Percentiles rank a stretch among this genome's conserved stretches.
These are phyloP conservation scores for Calcarius lapponicus DNA, from an alignment of 2,797 vertebrate genomes.

Conservation along the genomic window DNA sequence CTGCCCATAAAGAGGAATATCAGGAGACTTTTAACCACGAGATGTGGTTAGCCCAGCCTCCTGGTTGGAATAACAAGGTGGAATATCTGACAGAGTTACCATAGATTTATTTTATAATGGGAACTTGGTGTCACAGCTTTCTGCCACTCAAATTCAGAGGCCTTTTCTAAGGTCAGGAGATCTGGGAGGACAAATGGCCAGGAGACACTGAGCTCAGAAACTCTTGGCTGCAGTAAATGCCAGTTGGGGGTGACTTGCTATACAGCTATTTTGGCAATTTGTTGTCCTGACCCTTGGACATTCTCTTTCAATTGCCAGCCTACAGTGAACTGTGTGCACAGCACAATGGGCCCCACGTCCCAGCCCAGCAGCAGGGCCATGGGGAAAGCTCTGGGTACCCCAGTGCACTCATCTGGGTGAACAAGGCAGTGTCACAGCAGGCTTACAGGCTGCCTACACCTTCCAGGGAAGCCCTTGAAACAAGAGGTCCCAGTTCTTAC, in stretches of 20 bases:
- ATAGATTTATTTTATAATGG: background rate
- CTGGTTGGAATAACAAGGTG: background rate
- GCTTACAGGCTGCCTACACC: background rate
- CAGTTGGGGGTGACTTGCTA: background rate
- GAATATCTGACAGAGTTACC: background rate
- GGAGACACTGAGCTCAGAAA: background rate
- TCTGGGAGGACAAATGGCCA: constrained; percentile 1
- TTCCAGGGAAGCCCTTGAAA: background rate
- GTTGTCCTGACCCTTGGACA: background rate
- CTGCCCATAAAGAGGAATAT: background rate
- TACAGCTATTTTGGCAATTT: constrained; percentile 17
- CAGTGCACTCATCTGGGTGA: background rate
- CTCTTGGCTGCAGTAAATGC: constrained; percentile 36
- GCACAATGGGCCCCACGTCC: background rate
- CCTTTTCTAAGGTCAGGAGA: constrained; percentile 25
- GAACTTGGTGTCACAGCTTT: background rate
- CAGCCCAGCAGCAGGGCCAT: background rate
- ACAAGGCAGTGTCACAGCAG: background rate
- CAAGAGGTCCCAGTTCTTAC: background rate
- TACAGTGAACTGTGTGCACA: background rate
- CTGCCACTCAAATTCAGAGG: background rate
- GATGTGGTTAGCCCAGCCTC: background rate
- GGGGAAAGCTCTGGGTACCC: background rate
- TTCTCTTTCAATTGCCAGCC: background rate
- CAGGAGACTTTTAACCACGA: background rate